Percentiles rank a stretch among this genome's conserved stretches.
Evolutionary conservation across 2,888 invertebrate species (phyloP).

Genomic region (Chelonus formosanus): DNA sequence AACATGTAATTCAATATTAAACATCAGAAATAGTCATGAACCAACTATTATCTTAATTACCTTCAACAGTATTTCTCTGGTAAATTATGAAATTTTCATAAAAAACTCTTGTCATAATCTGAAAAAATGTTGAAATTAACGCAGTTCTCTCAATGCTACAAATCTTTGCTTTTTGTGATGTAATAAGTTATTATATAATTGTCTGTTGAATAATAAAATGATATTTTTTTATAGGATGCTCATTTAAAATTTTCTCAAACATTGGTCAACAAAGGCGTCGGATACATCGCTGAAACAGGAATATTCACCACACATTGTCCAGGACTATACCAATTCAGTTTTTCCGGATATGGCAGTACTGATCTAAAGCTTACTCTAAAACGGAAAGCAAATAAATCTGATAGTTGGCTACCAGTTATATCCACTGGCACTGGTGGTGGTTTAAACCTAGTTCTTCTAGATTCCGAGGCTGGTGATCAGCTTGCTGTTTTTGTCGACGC

Average conservation of each 20-base stretch:
- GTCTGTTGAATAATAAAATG: no score
- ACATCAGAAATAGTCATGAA: no score
- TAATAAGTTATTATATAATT: no score
- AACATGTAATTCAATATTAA: no score
- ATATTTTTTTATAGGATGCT: conserved; percentile 42
- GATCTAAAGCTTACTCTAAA: conserved; percentile 57
- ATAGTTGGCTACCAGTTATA: conserved; percentile 53
- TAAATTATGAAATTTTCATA: no score
- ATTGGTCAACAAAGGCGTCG: conserved; percentile 64
- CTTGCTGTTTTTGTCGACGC: conserved; percentile 60
- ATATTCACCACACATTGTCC: conserved; percentile 66
- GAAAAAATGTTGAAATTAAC: no score
- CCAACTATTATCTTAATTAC: no score
- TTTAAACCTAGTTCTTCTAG: conserved; percentile 58
- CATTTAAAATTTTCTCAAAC: conserved; percentile 52
- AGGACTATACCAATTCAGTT: conserved; percentile 66
- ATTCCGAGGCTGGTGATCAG: conserved; percentile 62
- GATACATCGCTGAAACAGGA: conserved; percentile 63
- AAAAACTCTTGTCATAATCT: no score
- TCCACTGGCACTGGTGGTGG: conserved; percentile 58
- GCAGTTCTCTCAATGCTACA: no score
- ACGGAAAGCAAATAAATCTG: conserved; percentile 53
- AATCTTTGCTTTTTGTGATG: no score
- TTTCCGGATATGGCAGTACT: conserved; percentile 60
- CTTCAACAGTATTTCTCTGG: no score